Evolutionary conservation across 2,113 vertebrate species (phyloP), one percentile per base, ranked within the genome.

Genomic region (Macaca mulatta): DNA sequence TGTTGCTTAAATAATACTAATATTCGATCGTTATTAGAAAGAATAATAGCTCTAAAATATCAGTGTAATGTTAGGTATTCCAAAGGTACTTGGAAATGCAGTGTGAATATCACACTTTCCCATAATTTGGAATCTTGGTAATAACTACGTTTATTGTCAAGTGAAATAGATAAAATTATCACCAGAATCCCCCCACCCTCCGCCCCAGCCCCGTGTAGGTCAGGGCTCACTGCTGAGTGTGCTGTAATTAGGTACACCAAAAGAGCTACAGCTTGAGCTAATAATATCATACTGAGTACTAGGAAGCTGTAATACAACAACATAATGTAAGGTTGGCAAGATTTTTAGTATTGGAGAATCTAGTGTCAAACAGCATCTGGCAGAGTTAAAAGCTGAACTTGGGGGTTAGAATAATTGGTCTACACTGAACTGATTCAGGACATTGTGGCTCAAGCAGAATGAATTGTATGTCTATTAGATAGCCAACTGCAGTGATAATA

Each of bases 251-350:
- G 61, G 97, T 90, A 96, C 80, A 55, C 89, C 97, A 98, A 98
- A 98, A 97, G 97, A 98, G 93, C 98, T 98, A 97, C 97, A 98
- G 98, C 98, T 97, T 98, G 97, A 98, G 98, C 96, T 99, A 98
- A 98, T 98, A 98, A 98, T 97, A 98, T 96, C 96, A 94, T 87
- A 97, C 94, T 94, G 98, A 97, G 83, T 85, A 96, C 97, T 97
- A 94, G 97, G 98, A 97, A 98, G 98, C 97, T 97, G 96, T 98
- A 98, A 99, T 77, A 97, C 80, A 96, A 97, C 74, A n/a, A 97
- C 97, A 94, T 95, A 98, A 97, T 97, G 45, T 83, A 78, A 93
- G 79, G 89, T 97, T 98, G 98, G 98, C 98, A 97, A 96, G 87
- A 89, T 96, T 95, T 98, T 92, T 95, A 38, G 2, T 92, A 75